Evolutionary conservation across 2,113 vertebrate genomes (phyloP).

Genomic region (Pomatorhinus ruficollis): DNA sequence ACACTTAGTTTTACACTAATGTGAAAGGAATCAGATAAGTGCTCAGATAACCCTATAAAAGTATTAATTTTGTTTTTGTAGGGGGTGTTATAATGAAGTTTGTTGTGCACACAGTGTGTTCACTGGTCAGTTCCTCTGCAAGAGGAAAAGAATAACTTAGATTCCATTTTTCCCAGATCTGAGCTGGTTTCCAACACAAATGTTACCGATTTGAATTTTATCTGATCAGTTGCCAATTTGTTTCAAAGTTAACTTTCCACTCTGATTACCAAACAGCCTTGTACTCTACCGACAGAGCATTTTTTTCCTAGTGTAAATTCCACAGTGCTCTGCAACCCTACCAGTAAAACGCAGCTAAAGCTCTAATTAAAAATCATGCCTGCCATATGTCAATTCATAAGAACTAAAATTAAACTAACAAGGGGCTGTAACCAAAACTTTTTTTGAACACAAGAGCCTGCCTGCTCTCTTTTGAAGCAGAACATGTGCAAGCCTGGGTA

Average conservation of each 20-base stretch:
- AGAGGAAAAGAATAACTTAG: slow-evolving; percentile 57
- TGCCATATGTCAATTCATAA: slow-evolving; percentile 63
- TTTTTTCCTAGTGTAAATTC: slow-evolving; percentile 66
- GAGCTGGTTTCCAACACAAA: slow-evolving; percentile 68
- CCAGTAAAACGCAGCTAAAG: slow-evolving; percentile 55
- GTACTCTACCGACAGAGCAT: slow-evolving; percentile 51
- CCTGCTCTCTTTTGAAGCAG: slow-evolving; percentile 6
- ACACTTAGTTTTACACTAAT: neutral
- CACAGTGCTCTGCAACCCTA: slow-evolving; percentile 50
- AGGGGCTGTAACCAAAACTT: slow-evolving; percentile 46
- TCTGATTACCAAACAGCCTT: slow-evolving; percentile 70
- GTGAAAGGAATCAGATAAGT: slow-evolving; percentile 28
- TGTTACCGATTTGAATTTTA: slow-evolving; percentile 71
- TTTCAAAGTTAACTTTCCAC: slow-evolving; percentile 70
- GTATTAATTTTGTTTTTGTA: slow-evolving; percentile 25
- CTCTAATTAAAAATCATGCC: slow-evolving; percentile 65
- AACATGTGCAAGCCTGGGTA: neutral
- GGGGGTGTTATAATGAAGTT: neutral
- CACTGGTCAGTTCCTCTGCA: slow-evolving; percentile 34
- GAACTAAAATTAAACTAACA: slow-evolving; percentile 67
- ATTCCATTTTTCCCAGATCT: slow-evolving; percentile 65
- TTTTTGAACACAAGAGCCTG: slow-evolving; percentile 32
- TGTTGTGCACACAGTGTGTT: neutral
- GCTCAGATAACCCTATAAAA: slow-evolving; percentile 11
- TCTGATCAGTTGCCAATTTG: slow-evolving; percentile 70